phyloP scores from a whole-genome alignment of 2,888 invertebrate species.

The Tuta absoluta region DNA sequence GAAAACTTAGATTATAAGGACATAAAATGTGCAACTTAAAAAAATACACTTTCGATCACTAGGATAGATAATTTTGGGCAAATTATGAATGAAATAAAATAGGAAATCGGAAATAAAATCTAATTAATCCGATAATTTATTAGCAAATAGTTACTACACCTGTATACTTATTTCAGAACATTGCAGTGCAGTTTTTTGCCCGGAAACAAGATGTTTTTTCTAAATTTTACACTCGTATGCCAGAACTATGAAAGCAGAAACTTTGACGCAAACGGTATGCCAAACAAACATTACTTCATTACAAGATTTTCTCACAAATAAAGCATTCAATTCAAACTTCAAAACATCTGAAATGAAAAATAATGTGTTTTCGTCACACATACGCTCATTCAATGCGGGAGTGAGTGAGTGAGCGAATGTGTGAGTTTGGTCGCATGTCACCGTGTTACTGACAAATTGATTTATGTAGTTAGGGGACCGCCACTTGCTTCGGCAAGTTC shows the following conservation, averaged over 20 bases:
- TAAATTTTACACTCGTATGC: no score
- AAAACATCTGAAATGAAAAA: constrained; percentile 31
- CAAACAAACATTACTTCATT: constrained; percentile 18
- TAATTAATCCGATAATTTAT: no score
- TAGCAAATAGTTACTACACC: no score
- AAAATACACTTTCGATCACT: no score
- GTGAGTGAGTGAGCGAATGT: constrained; percentile 45
- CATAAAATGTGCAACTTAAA: no score
- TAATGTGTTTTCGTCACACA: constrained; percentile 32
- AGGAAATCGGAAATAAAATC: no score
- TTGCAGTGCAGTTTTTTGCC: no score
- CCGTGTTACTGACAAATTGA: constrained; percentile 74
- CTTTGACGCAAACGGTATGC: constrained; percentile 6
- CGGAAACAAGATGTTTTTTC: no score
- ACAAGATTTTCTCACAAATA: constrained; percentile 27
- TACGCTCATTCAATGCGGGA: constrained; percentile 33
- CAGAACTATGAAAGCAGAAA: background rate
- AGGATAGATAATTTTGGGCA: no score
- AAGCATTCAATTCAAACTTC: constrained; percentile 31
- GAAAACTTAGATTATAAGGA: no score
- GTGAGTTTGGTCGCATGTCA: constrained; percentile 50
- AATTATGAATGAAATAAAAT: no score
- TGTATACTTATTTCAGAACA: no score
- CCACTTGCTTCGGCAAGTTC: constrained; percentile 51
- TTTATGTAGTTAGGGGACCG: constrained; percentile 67